Evolutionary conservation across 2,113 vertebrate species (phyloP).

Genomic region (Microcebus jonahi): DNA sequence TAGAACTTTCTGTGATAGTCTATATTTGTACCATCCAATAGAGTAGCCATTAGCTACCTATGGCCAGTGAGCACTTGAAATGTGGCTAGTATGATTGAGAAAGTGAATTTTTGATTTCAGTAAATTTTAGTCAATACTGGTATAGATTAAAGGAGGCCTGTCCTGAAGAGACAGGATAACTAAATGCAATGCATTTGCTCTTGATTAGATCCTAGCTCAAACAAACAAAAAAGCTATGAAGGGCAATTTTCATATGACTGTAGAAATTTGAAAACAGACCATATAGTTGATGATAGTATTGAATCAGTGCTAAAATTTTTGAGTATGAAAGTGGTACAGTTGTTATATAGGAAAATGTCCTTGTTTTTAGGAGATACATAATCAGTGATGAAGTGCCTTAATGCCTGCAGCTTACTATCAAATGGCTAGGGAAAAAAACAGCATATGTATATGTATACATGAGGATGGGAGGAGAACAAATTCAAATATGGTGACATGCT

Average conservation of each 20-base stretch:
- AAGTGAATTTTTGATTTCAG: neutral
- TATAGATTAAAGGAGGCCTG: neutral
- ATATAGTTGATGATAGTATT: neutral
- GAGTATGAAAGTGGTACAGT: neutral
- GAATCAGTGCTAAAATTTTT: neutral
- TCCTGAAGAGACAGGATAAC: neutral
- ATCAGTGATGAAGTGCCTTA: neutral
- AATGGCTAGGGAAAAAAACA: neutral
- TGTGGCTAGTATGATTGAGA: neutral
- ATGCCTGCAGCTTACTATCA: neutral
- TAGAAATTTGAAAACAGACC: neutral
- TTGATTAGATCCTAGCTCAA: neutral
- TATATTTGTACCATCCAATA: neutral
- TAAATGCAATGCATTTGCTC: neutral
- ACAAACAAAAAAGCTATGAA: neutral
- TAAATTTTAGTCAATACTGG: neutral
- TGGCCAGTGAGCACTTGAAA: neutral
- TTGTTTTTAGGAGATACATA: neutral
- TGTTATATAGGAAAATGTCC: neutral
- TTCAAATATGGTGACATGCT: neutral
- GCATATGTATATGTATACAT: neutral
- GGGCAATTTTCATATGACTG: neutral
- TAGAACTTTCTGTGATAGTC: neutral
- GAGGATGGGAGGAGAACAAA: neutral
- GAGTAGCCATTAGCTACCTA: neutral